Evolutionary conservation across 2,113 vertebrate genomes (phyloP), one percentile per base, ranked within the genome.

Genomic region (Pachyramphus minor): DNA sequence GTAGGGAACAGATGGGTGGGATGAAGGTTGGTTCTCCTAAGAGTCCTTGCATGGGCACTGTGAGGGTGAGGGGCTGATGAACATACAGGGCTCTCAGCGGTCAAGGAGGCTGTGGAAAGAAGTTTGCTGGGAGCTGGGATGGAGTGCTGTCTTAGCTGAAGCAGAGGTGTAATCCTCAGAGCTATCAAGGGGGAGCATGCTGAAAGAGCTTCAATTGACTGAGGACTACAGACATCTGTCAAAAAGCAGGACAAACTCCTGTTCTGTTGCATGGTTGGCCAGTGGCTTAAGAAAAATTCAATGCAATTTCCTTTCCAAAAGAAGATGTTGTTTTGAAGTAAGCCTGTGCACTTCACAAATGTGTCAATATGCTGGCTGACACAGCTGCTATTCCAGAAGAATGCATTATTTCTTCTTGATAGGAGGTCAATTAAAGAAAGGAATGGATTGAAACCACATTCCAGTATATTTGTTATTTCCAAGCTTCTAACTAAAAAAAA

Each of bases 391-490:
- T 35, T 89, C 20, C 83, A 96, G 73, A 88, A 91, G 52, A 78
- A 74, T 86, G 37, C 45, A 75, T 67, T 94, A 50, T 72, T 94
- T 88, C 53, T 91, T 80, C 84, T 71, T 93, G 55, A 85, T 84
- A 93, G 80, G 31, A 91, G 77, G 79, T 93, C 63, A 94, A 76
- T 85, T 71, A 81, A 94, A 84, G 44, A 91, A 76, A 18, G 58
- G 67, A 77, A 94, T 58, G 71, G 78, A 47, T 50, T 77, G 55
- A 79, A 94, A 91, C 42, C 56, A 90, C 91, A 91, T 96, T 96
- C 92, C 96, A 95, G 68, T 89, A 33, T 87, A 87, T 91, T 89
- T 94, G 88, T 97, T 87, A 68, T 91, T 93, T 96, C 95, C 95
- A 97, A 97, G 71, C 69, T 78, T 45, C 84, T 73, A 82, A 84